Evolutionary conservation across 23 tunicate species (phyloP), one percentile per base, ranked within the genome.

Genomic region (Botrylloides violaceus): DNA sequence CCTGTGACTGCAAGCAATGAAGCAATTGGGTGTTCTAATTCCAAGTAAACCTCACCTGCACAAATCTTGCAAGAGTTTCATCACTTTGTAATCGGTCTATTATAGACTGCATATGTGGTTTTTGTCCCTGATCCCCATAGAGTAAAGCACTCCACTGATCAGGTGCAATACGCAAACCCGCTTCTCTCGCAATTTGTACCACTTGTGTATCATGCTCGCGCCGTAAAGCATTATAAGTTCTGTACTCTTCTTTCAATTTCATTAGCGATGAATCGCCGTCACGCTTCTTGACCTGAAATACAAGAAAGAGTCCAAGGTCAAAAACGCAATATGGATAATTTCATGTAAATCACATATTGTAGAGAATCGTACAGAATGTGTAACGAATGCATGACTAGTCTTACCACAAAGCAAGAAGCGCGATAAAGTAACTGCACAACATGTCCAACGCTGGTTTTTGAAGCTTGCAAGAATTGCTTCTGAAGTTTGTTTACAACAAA

Each of bases 71-170:
- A 29, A 88, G 82, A 6, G 84, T 49, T 3, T 29, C 74, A 20
- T 81, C 84, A 75, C 96, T 88, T 34, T 88, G 88, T 59, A 88
- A 53, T 55, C 87, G 61, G 58, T 88, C 96, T 32, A 88, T 88
- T 6, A 88, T 82, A 21, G 96, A 88, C 76, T 88, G 96, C 96
- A 88, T 88, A 35, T 88, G 75, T 0, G 96, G 77, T 66, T 82
- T 88, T 32, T 88, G 88, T 30, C 39, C 72, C 65, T 82, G 96
- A 36, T 88, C 96, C 18, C 96, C 96, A 72, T 88, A 88, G 25
- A 88, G 73, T 18, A 88, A 65, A 53, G 96, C 96, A 66, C 88
- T 81, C 96, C 96, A 88, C 68, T 88, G 96, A 37, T 88, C 96
- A 15, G 96, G 96, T 2, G 96, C 84, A 33, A 88, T 88, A 23